phyloP scores from a whole-genome alignment of 2,113 vertebrate genomes.

The Myotis brandtii region DNA sequence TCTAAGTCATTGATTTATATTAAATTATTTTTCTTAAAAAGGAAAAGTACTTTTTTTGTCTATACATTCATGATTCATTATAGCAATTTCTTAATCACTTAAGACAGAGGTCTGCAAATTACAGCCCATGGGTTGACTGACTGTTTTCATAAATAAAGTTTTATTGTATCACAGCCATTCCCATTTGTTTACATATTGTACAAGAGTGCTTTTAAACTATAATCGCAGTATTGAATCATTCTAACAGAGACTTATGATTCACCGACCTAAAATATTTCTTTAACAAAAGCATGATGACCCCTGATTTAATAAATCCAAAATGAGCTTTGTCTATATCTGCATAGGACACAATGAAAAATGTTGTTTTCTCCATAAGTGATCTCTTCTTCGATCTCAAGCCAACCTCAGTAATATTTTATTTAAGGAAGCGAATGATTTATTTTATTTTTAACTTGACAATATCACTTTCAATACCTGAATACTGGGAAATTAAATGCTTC shows the following conservation, averaged over 20 bases:
- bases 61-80: background rate
- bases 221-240: background rate
- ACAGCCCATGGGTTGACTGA: background rate
- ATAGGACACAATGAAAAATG: conserved; percentile 6
- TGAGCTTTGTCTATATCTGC: background rate
- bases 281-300: background rate
- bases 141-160: background rate
- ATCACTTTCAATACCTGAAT: conserved; percentile 55
- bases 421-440: conserved; percentile 64
- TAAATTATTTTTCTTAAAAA: conserved; percentile 23
- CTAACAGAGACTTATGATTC: background rate
- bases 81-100: conserved; percentile 1
- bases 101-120: background rate
- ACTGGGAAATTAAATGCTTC: conserved; percentile 63
- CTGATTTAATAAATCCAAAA: background rate
- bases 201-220: background rate
- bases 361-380: background rate
- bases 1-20: background rate
- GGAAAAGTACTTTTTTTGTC: background rate
- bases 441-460: conserved; percentile 55
- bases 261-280: background rate
- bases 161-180: background rate
- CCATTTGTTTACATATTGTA: background rate
- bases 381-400: conserved; percentile 22
- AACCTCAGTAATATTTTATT: conserved; percentile 59